These are phyloP conservation scores for fruit fly (Drosophila melanogaster) DNA, from an alignment of 1,140 invertebrate genomes.

Conservation along the genomic window Release_6_plus_ISO1_MT NT_037436.4:12303001-12303500, in stretches of 20 bases:
- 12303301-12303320: slow-evolving; percentile 79
- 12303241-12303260: slow-evolving; percentile 72
- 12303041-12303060: slow-evolving; percentile 55
- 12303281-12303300: slow-evolving; percentile 61
- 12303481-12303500: no score
- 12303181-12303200: slow-evolving; percentile 65
- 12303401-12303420: no score
- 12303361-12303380: neutral
- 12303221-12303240: slow-evolving; percentile 71
- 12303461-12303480: no score
- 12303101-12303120: neutral
- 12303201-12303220: slow-evolving; percentile 76
- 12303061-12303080: slow-evolving; percentile 60
- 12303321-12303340: slow-evolving; percentile 34
- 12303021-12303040: slow-evolving; percentile 40
- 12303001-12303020: slow-evolving; percentile 71
- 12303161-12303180: slow-evolving; percentile 73
- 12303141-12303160: slow-evolving; percentile 80
- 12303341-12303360: slow-evolving; percentile 1
- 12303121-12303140: neutral
- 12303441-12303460: no score
- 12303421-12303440: no score
- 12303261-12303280: slow-evolving; percentile 9
- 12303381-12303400: no score
- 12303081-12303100: slow-evolving; percentile 34